Evolutionary conservation across 2,888 invertebrate genomes (phyloP).

Genomic region (Chaitophorus viminalis): DNA sequence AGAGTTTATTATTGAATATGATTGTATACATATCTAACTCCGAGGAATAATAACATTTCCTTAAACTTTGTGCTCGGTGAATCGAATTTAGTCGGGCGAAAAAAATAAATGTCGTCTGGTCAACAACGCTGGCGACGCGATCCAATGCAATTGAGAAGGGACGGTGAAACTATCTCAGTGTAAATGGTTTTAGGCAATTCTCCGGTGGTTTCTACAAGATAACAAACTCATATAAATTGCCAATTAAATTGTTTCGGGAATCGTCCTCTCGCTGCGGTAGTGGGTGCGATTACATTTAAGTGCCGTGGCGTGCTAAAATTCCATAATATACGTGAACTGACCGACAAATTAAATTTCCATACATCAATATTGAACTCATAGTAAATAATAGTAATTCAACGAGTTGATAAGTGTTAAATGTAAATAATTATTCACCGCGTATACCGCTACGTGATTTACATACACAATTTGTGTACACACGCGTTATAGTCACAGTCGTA

Average conservation of each 20-base stretch:
- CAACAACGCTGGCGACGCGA: not conserved
- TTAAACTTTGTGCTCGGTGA: not conserved
- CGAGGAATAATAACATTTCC: not conserved
- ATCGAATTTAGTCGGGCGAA: not conserved
- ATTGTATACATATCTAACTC: not conserved
- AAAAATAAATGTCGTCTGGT: not conserved
- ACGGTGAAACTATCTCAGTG: not conserved
- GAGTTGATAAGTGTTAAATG: too few species aligned
- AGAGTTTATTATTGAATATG: too few species aligned
- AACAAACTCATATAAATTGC: constrained; percentile 11
- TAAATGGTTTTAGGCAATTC: not conserved
- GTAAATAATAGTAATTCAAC: too few species aligned
- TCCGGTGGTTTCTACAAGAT: not conserved
- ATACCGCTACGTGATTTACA: too few species aligned
- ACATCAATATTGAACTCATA: constrained; percentile 1
- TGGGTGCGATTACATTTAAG: not conserved
- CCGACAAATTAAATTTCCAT: not conserved
- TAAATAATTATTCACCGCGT: too few species aligned
- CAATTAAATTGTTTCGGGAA: constrained; percentile 35
- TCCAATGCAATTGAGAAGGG: not conserved
- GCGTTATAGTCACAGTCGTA: too few species aligned
- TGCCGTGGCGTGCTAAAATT: not conserved
- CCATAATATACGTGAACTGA: not conserved
- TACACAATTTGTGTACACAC: too few species aligned
- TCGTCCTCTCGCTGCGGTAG: not conserved